These are phyloP conservation scores for Catocala nupta DNA, from an alignment of 2,888 invertebrate species.

Conservation along the genomic window DNA sequence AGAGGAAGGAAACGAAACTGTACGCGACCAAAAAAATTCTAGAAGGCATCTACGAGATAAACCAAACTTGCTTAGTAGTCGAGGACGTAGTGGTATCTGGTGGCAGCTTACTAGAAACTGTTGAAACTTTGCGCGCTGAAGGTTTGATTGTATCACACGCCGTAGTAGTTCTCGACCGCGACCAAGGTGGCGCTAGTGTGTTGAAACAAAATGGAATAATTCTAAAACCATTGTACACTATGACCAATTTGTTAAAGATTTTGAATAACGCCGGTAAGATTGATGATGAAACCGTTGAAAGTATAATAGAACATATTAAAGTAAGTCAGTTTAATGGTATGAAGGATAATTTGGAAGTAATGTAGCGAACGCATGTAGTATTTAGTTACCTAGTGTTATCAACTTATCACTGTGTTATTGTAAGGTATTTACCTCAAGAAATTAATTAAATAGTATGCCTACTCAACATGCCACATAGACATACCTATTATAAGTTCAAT, in stretches of 20 bases:
- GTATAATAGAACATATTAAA: slow-evolving; percentile 76
- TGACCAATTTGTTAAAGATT: slow-evolving; percentile 89
- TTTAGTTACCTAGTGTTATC: too few species aligned
- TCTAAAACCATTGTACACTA: slow-evolving; percentile 90
- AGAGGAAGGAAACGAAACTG: slow-evolving; percentile 96
- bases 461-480: too few species aligned
- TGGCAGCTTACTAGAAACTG: slow-evolving; percentile 96
- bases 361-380: background rate
- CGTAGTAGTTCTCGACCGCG: slow-evolving; percentile 96
- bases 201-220: slow-evolving; percentile 90
- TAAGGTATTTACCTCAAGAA: too few species aligned
- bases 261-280: slow-evolving; percentile 89
- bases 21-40: slow-evolving; percentile 98
- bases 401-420: too few species aligned
- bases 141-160: slow-evolving; percentile 92
- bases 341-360: slow-evolving; percentile 65
- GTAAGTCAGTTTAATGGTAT: slow-evolving; percentile 71
- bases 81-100: slow-evolving; percentile 98
- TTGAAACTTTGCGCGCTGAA: slow-evolving; percentile 89
- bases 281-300: slow-evolving; percentile 76
- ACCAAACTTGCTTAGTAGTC: slow-evolving; percentile 94
- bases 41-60: slow-evolving; percentile 91
- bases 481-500: too few species aligned
- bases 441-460: too few species aligned
- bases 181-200: slow-evolving; percentile 95